Evolutionary conservation across 2,113 vertebrate species (phyloP), one percentile per base, ranked within the genome.

Genomic region (Pongo abelii): DNA sequence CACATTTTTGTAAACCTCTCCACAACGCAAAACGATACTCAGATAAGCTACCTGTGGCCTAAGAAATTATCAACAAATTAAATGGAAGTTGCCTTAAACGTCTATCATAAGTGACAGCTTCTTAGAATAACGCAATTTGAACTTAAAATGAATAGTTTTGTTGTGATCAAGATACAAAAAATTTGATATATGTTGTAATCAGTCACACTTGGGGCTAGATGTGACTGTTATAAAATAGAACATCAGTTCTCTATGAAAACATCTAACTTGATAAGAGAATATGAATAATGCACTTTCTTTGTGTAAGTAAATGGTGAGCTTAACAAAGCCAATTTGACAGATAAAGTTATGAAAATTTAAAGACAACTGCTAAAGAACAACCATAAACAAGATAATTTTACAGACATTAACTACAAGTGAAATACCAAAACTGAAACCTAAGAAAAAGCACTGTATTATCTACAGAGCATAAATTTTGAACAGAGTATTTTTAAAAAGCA

Each of bases 21-120:
- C 30, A 90, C 30, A 94, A 25, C 59, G 14, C n/a, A 89, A 92
- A 91, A 64, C 52, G 30, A 94, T 87, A 84, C 40, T 84, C 67
- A 84, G 48, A 38, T 84, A 40, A 46, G 23, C 50, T 70, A 77
- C 74, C 81, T 74, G 14, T 74, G 22, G 52, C 46, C 64, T 69
- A 61, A 96, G 27, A 89, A 96, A 94, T 93, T 59, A 92, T 18
- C 43, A 94, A 83, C 69, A 97, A 97, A 84, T 93, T 83, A 88
- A 88, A 81, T 11, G 88, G 35, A 35, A 87, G 57, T 59, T 80
- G 9, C 35, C 61, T 96, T 84, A 93, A 89, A 75, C 0, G 10
- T 77, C 86, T 84, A 32, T 84, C 87, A 74, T 38, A 64, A 93
- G 23, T 90, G 70, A 87, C 69, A 91, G 50, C 17, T 97, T 72